These are phyloP conservation scores for Lindbergichthys nudifrons DNA, from an alignment of 2,797 vertebrate species.

Conservation along the genomic window DNA sequence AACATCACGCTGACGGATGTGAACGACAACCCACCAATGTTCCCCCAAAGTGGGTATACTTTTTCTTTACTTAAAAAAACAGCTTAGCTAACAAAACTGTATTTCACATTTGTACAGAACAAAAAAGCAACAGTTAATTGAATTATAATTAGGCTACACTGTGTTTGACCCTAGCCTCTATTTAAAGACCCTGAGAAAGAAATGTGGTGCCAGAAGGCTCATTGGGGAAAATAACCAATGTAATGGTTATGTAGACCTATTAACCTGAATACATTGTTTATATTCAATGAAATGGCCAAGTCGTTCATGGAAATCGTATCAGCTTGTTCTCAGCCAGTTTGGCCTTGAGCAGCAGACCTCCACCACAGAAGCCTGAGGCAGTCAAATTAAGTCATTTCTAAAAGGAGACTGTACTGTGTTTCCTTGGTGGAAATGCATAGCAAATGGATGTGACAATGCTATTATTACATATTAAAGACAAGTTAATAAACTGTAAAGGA, in stretches of 20 bases:
- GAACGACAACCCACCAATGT: conserved; percentile 98
- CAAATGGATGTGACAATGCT: neutral
- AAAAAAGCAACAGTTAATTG: neutral
- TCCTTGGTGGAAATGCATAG: conserved; percentile 1
- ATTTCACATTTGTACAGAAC: neutral
- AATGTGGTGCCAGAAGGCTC: conserved; percentile 10
- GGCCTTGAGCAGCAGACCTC: conserved; percentile 41
- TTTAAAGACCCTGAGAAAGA: neutral
- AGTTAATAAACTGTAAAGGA: neutral
- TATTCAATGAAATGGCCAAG: neutral
- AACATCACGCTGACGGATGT: conserved; percentile 97
- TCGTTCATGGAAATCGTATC: conserved; percentile 6
- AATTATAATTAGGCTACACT: neutral
- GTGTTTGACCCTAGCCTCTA: neutral
- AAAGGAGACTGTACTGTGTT: neutral
- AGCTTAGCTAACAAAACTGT: neutral
- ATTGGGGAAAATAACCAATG: conserved; percentile 28
- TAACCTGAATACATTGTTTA: conserved; percentile 27
- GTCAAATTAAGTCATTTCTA: conserved; percentile 8
- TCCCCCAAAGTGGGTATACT: conserved; percentile 93
- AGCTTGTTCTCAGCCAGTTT: conserved; percentile 9
- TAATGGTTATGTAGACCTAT: conserved; percentile 18
- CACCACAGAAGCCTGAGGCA: conserved; percentile 12
- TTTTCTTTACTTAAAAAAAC: neutral
- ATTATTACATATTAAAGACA: neutral